Conservation (phyloP, 2,797 vertebrate species). For the Brachymystax lenok region DNA sequence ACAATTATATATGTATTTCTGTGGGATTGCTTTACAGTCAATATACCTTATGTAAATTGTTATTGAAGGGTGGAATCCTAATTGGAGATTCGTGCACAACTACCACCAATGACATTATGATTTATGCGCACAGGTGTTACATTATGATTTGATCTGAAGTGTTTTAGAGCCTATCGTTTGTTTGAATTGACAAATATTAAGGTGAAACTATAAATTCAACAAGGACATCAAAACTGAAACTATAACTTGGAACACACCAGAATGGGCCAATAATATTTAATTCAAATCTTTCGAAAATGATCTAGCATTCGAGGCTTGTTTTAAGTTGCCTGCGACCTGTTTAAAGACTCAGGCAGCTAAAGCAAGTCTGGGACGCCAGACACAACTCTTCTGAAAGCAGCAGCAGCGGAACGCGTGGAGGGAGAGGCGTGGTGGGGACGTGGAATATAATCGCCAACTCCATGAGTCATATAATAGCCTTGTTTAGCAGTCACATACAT, state of each 20-base stretch:
- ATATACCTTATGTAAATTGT: background rate
- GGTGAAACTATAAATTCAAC: background rate
- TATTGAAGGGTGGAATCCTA: background rate
- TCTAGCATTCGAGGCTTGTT: conserved; percentile 87
- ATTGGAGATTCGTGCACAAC: background rate
- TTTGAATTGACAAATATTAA: too few species aligned
- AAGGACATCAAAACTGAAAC: background rate
- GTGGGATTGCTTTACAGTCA: background rate
- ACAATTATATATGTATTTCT: conserved; percentile 58
- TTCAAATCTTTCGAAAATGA: conserved; percentile 3
- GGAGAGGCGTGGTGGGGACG: background rate
- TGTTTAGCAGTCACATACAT: too few species aligned
- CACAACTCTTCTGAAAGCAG: conserved; percentile 28
- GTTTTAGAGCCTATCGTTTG: too few species aligned
- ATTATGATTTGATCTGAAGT: too few species aligned
- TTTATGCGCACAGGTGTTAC: too few species aligned
- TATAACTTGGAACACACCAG: background rate
- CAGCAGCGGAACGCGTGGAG: background rate
- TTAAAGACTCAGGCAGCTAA: conserved; percentile 92
- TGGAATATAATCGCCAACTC: background rate
- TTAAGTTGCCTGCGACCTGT: conserved; percentile 90
- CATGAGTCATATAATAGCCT: background rate
- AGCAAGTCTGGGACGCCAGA: conserved; percentile 89
- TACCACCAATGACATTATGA: background rate
- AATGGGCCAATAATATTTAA: background rate